phyloP scores from a whole-genome alignment of 2,113 vertebrate genomes.

The Rhinopomastus cyanomelas region DNA sequence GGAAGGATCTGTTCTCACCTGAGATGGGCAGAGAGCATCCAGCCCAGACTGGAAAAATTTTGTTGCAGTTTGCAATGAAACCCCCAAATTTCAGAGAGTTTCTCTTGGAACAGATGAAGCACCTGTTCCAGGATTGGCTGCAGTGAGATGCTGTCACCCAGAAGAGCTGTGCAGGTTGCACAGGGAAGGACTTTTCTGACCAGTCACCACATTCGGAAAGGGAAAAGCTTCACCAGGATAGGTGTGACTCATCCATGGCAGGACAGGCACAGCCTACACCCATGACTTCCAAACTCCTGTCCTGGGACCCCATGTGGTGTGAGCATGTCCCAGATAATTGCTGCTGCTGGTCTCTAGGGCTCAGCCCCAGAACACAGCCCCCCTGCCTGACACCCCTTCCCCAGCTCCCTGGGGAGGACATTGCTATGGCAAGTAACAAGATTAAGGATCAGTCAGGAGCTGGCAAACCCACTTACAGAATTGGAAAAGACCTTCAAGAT shows the following conservation, averaged over 20 bases:
- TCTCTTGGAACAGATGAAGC: not conserved
- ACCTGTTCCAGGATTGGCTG: not conserved
- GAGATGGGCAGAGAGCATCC: not conserved
- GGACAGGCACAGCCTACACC: not conserved
- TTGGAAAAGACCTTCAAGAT: no score
- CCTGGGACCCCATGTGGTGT: not conserved
- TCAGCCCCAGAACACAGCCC: not conserved
- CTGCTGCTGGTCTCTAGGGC: not conserved
- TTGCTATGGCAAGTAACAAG: not conserved
- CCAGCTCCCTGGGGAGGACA: not conserved
- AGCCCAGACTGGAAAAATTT: not conserved
- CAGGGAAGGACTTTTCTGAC: not conserved
- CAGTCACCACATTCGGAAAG: not conserved
- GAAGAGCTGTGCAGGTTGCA: not conserved
- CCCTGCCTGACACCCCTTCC: not conserved
- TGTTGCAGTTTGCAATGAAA: not conserved
- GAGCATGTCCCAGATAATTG: not conserved
- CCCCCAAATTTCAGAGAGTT: not conserved
- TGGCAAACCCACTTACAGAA: no score
- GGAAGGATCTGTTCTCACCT: not conserved
- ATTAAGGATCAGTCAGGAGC: no score
- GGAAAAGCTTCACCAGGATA: not conserved
- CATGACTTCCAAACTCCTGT: not conserved
- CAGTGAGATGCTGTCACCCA: not conserved
- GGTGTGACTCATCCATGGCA: not conserved